phyloP scores from a whole-genome alignment of 2,888 invertebrate species.

The Ophioninae sp. region DNA sequence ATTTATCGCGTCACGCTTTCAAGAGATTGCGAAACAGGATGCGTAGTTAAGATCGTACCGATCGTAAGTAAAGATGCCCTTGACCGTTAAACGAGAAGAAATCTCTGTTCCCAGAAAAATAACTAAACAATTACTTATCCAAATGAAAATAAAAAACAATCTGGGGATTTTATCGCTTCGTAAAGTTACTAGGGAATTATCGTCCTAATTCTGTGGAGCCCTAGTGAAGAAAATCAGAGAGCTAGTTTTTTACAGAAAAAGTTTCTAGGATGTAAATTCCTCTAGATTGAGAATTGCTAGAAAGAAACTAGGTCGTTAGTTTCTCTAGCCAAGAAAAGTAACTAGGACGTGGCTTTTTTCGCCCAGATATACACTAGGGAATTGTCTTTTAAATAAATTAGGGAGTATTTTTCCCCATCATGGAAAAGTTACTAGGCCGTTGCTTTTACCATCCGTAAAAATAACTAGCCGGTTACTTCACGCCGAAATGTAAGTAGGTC shows the following conservation, averaged over 20 bases:
- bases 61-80: too few relatives aligned
- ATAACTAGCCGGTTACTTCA: too few relatives aligned
- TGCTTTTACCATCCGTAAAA: too few relatives aligned
- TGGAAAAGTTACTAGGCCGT: too few relatives aligned
- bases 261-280: not conserved
- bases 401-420: too few relatives aligned
- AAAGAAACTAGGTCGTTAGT: not conserved
- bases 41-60: not conserved
- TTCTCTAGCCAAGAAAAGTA: not conserved
- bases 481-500: too few relatives aligned
- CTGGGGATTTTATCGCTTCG: not conserved
- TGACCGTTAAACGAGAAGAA: too few relatives aligned
- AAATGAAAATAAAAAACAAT: not conserved
- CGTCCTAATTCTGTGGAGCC: not conserved
- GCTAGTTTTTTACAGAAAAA: not conserved
- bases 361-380: too few relatives aligned
- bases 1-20: not conserved
- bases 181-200: not conserved
- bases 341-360: not conserved
- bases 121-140: not conserved
- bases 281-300: not conserved
- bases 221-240: not conserved
- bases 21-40: not conserved
- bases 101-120: not conserved
- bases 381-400: too few relatives aligned